Conservation (phyloP, 2,797 vertebrate genomes). For the Alectoris magna region DNA sequence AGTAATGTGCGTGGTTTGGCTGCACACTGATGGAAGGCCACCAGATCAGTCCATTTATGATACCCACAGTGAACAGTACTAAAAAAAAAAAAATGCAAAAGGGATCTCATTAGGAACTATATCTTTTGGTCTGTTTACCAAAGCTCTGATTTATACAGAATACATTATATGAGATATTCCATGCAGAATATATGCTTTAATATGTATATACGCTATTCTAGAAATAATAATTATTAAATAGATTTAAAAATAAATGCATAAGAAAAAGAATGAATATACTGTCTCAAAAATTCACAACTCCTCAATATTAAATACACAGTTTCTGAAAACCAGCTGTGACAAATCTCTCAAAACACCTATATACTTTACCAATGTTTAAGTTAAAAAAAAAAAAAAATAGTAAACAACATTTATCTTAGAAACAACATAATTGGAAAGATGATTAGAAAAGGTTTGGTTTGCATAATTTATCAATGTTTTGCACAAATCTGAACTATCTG, state of each 20-base stretch:
- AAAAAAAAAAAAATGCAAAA: neutral
- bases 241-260: neutral
- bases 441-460: slow-evolving; percentile 15
- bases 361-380: neutral
- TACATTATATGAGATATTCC: neutral
- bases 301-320: neutral
- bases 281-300: neutral
- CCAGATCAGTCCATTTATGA: neutral
- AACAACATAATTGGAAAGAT: slow-evolving; percentile 36
- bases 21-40: neutral
- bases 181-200: neutral
- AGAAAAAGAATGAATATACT: neutral
- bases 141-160: neutral
- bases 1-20: neutral
- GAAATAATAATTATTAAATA: neutral
- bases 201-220: neutral
- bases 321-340: neutral
- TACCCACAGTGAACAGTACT: neutral
- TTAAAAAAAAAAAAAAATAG: accelerated
- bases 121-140: neutral
- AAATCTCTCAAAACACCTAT: neutral
- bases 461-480: neutral
- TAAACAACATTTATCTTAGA: slow-evolving; percentile 9
- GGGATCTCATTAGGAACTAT: neutral
- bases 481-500: neutral